Evolutionary conservation across 2,888 invertebrate species (phyloP).

Genomic region (Aphodius sticticus): DNA sequence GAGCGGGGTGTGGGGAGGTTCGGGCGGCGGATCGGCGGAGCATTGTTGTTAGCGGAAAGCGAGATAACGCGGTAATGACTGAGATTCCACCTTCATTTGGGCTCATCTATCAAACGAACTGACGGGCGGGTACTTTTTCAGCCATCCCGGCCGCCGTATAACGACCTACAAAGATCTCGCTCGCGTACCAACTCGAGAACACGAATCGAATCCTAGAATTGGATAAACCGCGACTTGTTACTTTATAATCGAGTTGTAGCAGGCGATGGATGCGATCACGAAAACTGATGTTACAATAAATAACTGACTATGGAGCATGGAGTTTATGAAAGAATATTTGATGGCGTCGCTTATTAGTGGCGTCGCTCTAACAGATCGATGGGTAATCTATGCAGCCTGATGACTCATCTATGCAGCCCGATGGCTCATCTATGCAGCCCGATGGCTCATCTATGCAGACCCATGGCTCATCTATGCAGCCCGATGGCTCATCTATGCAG

Average conservation of each 20-base stretch:
- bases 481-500: too few relatives aligned
- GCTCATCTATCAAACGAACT: slow-evolving; percentile 37
- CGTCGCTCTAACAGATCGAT: too few relatives aligned
- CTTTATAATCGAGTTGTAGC: not conserved
- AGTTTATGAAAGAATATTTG: too few relatives aligned
- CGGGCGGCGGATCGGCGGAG: not conserved
- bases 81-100: slow-evolving; percentile 37
- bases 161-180: not conserved
- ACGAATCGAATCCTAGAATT: not conserved
- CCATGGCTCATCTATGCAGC: too few relatives aligned
- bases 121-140: slow-evolving; percentile 36
- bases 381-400: too few relatives aligned
- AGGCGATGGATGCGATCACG: not conserved
- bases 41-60: slow-evolving; percentile 33
- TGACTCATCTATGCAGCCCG: too few relatives aligned
- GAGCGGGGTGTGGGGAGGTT: slow-evolving; percentile 24
- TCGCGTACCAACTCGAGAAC: too few relatives aligned
- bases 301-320: not conserved
- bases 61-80: slow-evolving; percentile 36
- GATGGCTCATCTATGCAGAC: too few relatives aligned
- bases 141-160: slow-evolving; percentile 7
- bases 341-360: too few relatives aligned
- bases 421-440: too few relatives aligned
- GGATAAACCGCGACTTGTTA: not conserved
- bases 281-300: not conserved